Percentiles rank a stretch among this genome's conserved stretches.
Evolutionary conservation across 2,888 invertebrate species (phyloP).

Genomic region (Coelopa pilipes): DNA sequence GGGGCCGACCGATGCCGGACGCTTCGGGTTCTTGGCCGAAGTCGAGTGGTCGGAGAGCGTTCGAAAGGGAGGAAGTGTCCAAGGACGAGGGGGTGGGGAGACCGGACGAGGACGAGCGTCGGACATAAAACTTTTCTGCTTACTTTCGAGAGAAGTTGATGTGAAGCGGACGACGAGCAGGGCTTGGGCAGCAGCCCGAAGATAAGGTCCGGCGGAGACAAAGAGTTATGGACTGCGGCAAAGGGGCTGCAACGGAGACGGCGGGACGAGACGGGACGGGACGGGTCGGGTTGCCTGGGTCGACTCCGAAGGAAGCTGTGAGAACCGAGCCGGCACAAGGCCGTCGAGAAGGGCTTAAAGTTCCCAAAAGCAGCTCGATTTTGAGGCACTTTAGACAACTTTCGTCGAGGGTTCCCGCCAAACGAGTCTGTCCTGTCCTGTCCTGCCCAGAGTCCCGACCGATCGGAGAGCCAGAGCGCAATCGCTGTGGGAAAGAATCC

Average conservation of each 20-base stretch:
- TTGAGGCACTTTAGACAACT: background rate
- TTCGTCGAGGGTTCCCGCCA: too few species aligned
- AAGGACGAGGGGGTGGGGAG: background rate
- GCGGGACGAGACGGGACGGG: too few species aligned
- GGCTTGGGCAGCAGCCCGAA: background rate
- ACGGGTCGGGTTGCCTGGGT: too few species aligned
- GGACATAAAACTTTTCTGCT: conserved; percentile 27
- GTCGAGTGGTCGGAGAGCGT: background rate
- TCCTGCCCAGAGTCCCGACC: background rate
- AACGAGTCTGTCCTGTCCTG: too few species aligned
- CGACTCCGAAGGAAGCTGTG: too few species aligned
- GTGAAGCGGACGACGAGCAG: background rate
- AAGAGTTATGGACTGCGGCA: background rate
- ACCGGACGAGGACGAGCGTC: background rate
- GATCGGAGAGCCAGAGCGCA: too few species aligned
- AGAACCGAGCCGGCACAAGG: too few species aligned
- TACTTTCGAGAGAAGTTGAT: conserved; percentile 18
- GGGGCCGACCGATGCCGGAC: background rate
- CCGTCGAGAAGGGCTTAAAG: too few species aligned
- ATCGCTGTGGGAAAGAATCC: conserved; percentile 5
- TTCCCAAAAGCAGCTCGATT: too few species aligned
- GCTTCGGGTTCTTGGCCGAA: background rate
- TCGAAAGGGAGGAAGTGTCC: conserved; percentile 5
- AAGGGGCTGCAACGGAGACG: background rate
- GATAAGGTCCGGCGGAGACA: conserved; percentile 15